phyloP scores from a whole-genome alignment of 2,888 invertebrate genomes.

The Cancer borealis region DNA sequence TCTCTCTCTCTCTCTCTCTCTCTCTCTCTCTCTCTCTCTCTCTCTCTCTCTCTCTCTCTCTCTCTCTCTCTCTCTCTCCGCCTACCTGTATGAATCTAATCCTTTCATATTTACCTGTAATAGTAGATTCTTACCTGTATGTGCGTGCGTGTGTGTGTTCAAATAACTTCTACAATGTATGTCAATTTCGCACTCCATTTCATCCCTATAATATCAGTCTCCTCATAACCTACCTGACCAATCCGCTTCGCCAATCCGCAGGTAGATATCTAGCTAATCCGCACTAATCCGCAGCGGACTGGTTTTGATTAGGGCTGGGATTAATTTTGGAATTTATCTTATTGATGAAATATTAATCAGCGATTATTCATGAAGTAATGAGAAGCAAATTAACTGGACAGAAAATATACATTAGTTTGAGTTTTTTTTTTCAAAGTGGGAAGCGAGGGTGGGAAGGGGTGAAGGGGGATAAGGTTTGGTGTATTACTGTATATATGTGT shows the following conservation, averaged over 20 bases:
- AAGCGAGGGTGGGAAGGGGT: neutral
- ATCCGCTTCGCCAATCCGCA: neutral
- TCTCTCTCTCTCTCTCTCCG: neutral
- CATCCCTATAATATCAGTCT: neutral
- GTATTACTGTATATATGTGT: neutral
- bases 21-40: constrained; percentile 20
- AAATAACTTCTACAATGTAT: too few relatives aligned
- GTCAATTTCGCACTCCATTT: too few relatives aligned
- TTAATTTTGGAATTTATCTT: constrained; percentile 9
- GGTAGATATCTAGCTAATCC: neutral
- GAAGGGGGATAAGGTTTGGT: too few relatives aligned
- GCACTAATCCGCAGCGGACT: neutral
- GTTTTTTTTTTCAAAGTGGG: neutral
- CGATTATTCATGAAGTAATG: constrained; percentile 8
- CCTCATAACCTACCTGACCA: neutral
- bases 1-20: neutral
- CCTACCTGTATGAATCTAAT: neutral
- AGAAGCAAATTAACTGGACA: constrained; percentile 2
- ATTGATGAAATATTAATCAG: constrained; percentile 41
- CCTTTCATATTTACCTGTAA: neutral
- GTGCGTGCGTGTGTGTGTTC: neutral
- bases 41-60: constrained; percentile 1
- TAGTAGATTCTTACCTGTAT: neutral
- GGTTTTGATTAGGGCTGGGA: neutral
- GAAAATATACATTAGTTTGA: neutral